Evolutionary conservation across 1,140 invertebrate genomes (phyloP).

Genomic region (Asbolus verrucosus): DNA sequence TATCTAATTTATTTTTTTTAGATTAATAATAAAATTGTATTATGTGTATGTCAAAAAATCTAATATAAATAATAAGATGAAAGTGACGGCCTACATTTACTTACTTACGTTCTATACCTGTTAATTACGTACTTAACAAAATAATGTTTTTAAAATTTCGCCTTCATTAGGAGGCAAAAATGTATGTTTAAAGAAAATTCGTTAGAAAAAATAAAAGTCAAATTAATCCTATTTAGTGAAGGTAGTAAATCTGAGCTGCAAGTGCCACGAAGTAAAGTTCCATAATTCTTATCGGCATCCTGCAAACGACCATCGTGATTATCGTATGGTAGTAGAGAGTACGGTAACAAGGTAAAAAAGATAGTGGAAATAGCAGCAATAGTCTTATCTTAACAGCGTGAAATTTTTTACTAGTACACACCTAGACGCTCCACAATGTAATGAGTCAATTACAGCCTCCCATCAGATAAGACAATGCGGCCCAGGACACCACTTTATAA

Average conservation of each 20-base stretch:
- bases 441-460: slow-evolving; percentile 60
- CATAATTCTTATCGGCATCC: slow-evolving; percentile 45
- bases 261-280: slow-evolving; percentile 36
- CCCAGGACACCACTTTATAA: slow-evolving; percentile 57
- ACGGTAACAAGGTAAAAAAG: slow-evolving; percentile 56
- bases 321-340: slow-evolving; percentile 52
- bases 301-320: slow-evolving; percentile 54
- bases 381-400: slow-evolving; percentile 59
- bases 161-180: too few relatives aligned
- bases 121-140: too few relatives aligned
- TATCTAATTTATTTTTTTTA: too few relatives aligned
- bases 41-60: too few relatives aligned
- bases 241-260: slow-evolving; percentile 5
- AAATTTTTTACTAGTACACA: slow-evolving; percentile 61
- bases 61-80: too few relatives aligned
- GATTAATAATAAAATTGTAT: too few relatives aligned
- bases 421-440: slow-evolving; percentile 58
- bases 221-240: neutral
- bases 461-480: slow-evolving; percentile 59
- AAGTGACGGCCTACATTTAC: too few relatives aligned
- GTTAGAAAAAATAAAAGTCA: neutral
- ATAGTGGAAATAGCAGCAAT: slow-evolving; percentile 42
- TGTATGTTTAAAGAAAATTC: slow-evolving; percentile 9
- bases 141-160: too few relatives aligned
- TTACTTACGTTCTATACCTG: too few relatives aligned